Conservation (phyloP, 2,888 invertebrate species). For the Lumbricus terrestris region DNA sequence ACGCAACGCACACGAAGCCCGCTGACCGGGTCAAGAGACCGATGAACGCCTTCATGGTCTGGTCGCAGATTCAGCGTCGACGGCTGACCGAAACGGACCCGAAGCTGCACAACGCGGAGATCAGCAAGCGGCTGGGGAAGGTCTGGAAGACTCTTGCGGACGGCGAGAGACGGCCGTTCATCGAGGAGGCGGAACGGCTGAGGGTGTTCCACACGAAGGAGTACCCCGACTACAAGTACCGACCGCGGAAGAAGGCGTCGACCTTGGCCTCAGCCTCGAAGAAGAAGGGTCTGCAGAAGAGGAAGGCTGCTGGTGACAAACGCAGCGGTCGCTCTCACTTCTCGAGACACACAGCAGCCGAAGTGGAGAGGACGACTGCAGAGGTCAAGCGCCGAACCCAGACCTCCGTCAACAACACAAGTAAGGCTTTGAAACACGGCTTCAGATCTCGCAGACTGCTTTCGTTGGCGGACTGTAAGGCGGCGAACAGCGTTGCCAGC, state of each 20-base stretch:
- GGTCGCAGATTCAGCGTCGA: constrained; percentile 93
- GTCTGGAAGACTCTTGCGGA: constrained; percentile 64
- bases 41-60: constrained; percentile 96
- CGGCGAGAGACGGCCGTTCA: constrained; percentile 78
- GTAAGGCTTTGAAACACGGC: not conserved
- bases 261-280: not conserved
- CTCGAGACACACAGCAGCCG: not conserved
- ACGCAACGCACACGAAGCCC: constrained; percentile 90
- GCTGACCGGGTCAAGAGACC: constrained; percentile 97
- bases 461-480: not conserved
- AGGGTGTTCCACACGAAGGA: constrained; percentile 88
- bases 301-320: not conserved
- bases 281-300: constrained; percentile 13
- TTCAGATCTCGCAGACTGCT: not conserved
- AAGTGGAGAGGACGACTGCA: not conserved
- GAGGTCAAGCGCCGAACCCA: not conserved
- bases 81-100: constrained; percentile 94
- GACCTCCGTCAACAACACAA: not conserved
- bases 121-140: constrained; percentile 72
- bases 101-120: constrained; percentile 93
- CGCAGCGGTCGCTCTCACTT: not conserved
- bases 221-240: constrained; percentile 94
- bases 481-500: not conserved
- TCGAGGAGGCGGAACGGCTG: constrained; percentile 87
- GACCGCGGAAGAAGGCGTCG: constrained; percentile 76